Percentiles rank a stretch among this genome's conserved stretches.
Conservation (phyloP, 2,113 vertebrate species). For the Eudyptes chrysolophus region DNA sequence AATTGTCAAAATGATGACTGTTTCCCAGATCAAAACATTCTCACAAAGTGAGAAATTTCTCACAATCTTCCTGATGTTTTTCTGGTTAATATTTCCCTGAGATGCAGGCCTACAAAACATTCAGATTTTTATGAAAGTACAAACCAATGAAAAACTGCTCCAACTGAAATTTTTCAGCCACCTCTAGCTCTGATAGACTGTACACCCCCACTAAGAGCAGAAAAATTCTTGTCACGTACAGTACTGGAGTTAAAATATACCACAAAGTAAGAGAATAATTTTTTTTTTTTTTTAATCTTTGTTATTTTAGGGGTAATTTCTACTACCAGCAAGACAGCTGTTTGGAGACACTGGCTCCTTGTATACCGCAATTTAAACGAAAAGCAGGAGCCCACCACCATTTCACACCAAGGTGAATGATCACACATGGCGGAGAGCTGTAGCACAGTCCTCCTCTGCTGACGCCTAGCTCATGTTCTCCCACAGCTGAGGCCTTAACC, state of each 20-base stretch:
- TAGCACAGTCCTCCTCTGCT: neutral
- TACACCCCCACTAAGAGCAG: neutral
- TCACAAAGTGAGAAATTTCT: neutral
- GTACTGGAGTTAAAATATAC: neutral
- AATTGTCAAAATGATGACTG: fast-evolving
- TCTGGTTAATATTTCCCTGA: neutral
- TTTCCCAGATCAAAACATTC: neutral
- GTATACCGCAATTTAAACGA: neutral
- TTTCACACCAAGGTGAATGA: neutral
- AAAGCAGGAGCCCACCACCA: neutral
- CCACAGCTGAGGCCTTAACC: neutral
- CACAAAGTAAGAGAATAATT: neutral
- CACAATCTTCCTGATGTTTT: neutral
- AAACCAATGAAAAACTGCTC: neutral
- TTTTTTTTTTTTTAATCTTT: neutral
- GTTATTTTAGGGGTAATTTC: neutral
- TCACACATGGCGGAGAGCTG: neutral
- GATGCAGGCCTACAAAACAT: neutral
- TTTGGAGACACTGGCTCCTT: neutral
- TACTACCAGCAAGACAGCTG: neutral
- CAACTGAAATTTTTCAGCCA: neutral
- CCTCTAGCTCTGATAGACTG: neutral
- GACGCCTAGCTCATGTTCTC: neutral
- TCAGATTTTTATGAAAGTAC: neutral
- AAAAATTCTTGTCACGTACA: neutral